A percentile compares a stretch with the other conserved stretches of the same genome.
Conservation (phyloP, 2,888 invertebrate genomes). For the Mystacides longicornis region DNA sequence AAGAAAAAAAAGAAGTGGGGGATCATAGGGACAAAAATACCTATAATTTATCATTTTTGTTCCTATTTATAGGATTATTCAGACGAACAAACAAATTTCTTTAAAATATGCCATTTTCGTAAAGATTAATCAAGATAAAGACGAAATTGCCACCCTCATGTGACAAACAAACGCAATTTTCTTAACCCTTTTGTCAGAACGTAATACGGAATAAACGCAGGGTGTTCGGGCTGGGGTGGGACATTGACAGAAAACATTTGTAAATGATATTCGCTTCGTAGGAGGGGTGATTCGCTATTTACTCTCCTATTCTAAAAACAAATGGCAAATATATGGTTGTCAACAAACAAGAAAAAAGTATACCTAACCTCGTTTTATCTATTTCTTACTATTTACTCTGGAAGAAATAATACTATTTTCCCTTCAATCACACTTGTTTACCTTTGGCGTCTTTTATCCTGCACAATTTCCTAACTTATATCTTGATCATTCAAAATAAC, state of each 20-base stretch:
- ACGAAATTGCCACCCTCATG: not conserved
- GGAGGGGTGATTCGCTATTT: constrained; percentile 10
- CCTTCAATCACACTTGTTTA: not conserved
- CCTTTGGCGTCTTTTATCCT: no score
- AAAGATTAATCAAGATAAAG: not conserved
- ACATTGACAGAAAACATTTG: constrained; percentile 20
- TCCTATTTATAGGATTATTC: no score
- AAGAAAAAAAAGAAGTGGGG: no score
- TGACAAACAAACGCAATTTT: constrained; percentile 11
- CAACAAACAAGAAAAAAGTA: not conserved
- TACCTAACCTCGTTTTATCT: no score
- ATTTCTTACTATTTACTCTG: not conserved
- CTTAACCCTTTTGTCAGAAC: constrained; percentile 5
- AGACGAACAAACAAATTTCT: no score
- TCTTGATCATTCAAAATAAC: no score
- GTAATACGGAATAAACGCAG: not conserved
- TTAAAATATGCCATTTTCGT: constrained; percentile 17
- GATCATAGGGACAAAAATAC: no score
- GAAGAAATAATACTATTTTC: not conserved
- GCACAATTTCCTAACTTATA: no score
- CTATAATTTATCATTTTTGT: no score
- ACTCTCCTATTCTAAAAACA: constrained; percentile 9
- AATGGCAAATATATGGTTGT: not conserved
- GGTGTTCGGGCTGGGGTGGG: constrained; percentile 2
- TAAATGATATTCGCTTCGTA: constrained; percentile 21